Evolutionary conservation across 2,797 vertebrate species (phyloP), one percentile per base, ranked within the genome.

Genomic region (Galaxias olidus): DNA sequence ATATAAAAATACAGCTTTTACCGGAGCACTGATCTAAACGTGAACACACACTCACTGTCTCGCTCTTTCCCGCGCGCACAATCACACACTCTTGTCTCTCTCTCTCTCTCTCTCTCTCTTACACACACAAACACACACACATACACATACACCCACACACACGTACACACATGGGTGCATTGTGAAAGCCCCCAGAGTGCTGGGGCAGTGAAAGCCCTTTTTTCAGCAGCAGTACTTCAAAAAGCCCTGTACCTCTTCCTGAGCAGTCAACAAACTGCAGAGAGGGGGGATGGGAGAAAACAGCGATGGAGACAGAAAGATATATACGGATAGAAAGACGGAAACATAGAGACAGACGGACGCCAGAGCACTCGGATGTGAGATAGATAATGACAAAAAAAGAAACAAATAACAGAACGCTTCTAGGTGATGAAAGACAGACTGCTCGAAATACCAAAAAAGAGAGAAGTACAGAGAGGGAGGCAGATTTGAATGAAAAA

Each of bases 1-100:
- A 85, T 85, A 79, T 82, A 88, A 84, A 88, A 88, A 86, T 85
- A 86, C 87, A 79, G 81, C 81, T 82, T 86, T 88, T 85, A 86
- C 55, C 74, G 83, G 75, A 85, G 85, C 79, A 84, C 73, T 84
- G 84, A 85, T 76, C 74, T 79, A 73, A 76, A 82, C 74, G 79
- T 83, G 86, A 68, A 74, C 57, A 71, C 58, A 63, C 46, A 68
- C 46, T 43, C 40, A 63, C n/a, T 30, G 30, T 30, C 12, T 55
- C 49, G 47, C 55, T 49, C 20, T 40, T 20, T 30, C 53, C 20
- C 19, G 14, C 53, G 44, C 10, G 46, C 42, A 55, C 45, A n/a
- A 14, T 47, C 15, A 46, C 41, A 66, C 19, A 66, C 64, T 43
- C 65, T 61, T 30, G 30, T 30, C 30, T 30, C 30, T 6, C 30